Evolutionary conservation across 2,797 vertebrate genomes (phyloP).

Genomic region (Momotus momota): DNA sequence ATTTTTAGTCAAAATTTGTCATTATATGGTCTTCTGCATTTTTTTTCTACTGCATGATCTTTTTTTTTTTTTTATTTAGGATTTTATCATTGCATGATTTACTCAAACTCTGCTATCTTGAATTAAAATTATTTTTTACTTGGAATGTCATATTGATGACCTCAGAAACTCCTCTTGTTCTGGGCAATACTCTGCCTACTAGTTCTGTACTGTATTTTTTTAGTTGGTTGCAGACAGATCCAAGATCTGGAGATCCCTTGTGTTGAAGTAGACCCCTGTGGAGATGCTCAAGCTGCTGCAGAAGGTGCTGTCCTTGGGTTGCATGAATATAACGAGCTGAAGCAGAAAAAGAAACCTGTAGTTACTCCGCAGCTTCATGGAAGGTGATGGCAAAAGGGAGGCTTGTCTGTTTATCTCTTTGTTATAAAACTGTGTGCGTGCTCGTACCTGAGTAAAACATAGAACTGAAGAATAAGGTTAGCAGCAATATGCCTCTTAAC

Average conservation of each 20-base stretch:
- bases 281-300: slow-evolving; percentile 92
- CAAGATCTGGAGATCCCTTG: slow-evolving; percentile 90
- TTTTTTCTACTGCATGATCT: not conserved
- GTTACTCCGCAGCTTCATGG: slow-evolving; percentile 84
- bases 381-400: slow-evolving; percentile 80
- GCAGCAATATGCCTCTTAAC: not conserved
- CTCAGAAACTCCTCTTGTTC: not conserved
- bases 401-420: not conserved
- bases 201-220: not conserved
- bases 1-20: not conserved
- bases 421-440: not conserved
- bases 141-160: not conserved
- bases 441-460: not conserved
- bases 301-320: slow-evolving; percentile 92
- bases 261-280: slow-evolving; percentile 93
- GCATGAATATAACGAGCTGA: slow-evolving; percentile 91
- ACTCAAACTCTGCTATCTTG: not conserved
- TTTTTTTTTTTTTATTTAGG: not conserved
- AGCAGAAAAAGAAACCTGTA: slow-evolving; percentile 89
- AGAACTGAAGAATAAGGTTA: not conserved
- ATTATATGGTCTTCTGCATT: not conserved
- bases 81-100: not conserved
- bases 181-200: not conserved
- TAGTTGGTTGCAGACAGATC: slow-evolving; percentile 89
- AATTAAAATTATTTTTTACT: not conserved